Conservation (phyloP, 2,113 vertebrate genomes). For the Lepus americanus region DNA sequence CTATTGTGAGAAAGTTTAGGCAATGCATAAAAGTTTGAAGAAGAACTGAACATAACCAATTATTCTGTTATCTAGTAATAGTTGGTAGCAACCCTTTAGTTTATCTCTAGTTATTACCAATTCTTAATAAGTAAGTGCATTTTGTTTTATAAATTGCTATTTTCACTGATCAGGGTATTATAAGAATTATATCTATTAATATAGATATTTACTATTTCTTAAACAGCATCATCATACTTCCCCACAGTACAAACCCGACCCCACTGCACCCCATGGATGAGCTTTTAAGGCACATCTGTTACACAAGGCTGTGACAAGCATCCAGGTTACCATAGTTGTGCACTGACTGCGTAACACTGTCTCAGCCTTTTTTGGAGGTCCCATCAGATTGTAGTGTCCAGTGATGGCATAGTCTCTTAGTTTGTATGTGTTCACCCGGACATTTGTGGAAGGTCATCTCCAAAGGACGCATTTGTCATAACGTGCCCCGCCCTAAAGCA, state of each 20-base stretch:
- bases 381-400: too few species aligned
- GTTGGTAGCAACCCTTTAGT: background rate
- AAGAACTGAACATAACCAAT: background rate
- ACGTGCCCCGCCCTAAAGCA: too few species aligned
- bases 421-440: too few species aligned
- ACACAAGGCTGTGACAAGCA: background rate
- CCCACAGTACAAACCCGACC: too few species aligned
- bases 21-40: background rate
- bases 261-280: background rate
- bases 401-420: too few species aligned
- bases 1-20: slow-evolving; percentile 18
- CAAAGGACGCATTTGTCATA: too few species aligned
- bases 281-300: background rate
- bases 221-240: background rate
- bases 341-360: too few species aligned
- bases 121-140: background rate
- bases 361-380: too few species aligned
- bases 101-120: background rate
- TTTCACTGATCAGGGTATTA: background rate
- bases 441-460: too few species aligned
- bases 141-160: background rate
- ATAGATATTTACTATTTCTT: background rate
- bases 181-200: background rate
- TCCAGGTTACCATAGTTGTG: background rate
- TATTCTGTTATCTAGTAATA: background rate